Percentiles rank a stretch among this genome's conserved stretches.
These are phyloP conservation scores for Athalia rosae DNA, from an alignment of 2,888 invertebrate species.

Conservation along the genomic window DNA sequence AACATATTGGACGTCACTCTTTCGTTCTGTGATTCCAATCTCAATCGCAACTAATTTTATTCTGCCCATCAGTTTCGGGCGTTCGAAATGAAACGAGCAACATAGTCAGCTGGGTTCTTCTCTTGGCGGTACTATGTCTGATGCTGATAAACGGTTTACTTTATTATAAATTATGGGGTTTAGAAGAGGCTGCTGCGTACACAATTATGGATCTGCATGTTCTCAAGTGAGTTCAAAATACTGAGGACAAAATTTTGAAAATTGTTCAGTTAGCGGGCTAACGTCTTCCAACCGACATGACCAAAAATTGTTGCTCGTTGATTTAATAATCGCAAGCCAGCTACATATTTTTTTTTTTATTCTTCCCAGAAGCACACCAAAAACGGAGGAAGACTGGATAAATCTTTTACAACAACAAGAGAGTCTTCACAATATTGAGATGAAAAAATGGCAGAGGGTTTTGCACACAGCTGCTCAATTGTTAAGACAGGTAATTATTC, in stretches of 20 bases:
- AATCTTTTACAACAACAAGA: constrained; percentile 87
- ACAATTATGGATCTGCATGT: constrained; percentile 75
- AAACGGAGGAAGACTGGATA: constrained; percentile 88
- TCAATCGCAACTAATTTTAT: constrained; percentile 7
- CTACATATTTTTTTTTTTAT: background rate
- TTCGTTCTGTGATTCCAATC: constrained; percentile 35
- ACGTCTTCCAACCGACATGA: background rate
- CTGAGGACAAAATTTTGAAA: background rate
- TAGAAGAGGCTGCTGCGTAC: constrained; percentile 78
- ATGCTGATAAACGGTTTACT: constrained; percentile 85
- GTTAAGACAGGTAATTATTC: constrained; percentile 81
- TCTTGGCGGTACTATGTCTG: constrained; percentile 80
- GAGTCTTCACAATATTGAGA: constrained; percentile 85
- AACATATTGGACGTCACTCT: background rate
- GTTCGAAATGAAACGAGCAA: constrained; percentile 62
- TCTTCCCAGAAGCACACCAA: constrained; percentile 79
- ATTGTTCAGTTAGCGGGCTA: background rate
- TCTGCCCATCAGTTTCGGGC: constrained; percentile 46
- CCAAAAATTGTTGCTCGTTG: too few species aligned
- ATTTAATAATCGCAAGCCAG: too few species aligned
- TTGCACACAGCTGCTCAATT: constrained; percentile 83
- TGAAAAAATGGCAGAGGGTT: constrained; percentile 88
- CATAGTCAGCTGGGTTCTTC: constrained; percentile 75
- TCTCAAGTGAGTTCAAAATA: constrained; percentile 72
- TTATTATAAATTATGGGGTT: constrained; percentile 88